A percentile compares a stretch with the other conserved stretches of the same genome.
Evolutionary conservation across 2,888 invertebrate genomes (phyloP).

Genomic region (Venustoraphidia nigricollis): DNA sequence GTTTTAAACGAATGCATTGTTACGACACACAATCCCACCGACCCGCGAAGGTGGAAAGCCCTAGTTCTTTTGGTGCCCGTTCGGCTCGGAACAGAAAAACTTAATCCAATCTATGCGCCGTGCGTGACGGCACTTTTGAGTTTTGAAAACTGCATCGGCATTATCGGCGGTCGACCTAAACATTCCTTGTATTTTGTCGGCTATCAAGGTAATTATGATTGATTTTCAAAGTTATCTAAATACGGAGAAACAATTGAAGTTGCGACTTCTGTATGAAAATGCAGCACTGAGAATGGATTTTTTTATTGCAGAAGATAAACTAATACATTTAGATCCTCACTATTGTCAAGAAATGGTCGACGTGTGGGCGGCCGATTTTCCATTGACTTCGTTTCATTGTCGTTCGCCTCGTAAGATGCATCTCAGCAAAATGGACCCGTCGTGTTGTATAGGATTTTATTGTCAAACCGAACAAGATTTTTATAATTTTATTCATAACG

Average conservation of each 20-base stretch:
- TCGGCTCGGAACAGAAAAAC: conserved; percentile 70
- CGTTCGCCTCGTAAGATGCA: conserved; percentile 73
- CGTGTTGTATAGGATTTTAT: conserved; percentile 84
- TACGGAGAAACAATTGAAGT: no score
- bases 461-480: conserved; percentile 62
- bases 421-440: conserved; percentile 78
- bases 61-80: conserved; percentile 73
- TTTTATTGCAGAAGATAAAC: conserved; percentile 54
- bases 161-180: conserved; percentile 85
- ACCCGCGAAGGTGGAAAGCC: conserved; percentile 52
- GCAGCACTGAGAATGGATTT: not conserved
- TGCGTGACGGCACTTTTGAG: conserved; percentile 68
- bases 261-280: not conserved
- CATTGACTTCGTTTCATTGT: conserved; percentile 69
- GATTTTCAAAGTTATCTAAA: no score
- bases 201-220: conserved; percentile 46
- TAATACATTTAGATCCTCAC: conserved; percentile 89
- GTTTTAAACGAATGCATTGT: conserved; percentile 47
- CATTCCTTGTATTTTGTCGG: conserved; percentile 90
- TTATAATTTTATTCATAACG: conserved; percentile 53
- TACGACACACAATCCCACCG: conserved; percentile 19
- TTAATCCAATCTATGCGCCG: conserved; percentile 72
- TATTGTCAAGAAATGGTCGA: conserved; percentile 86
- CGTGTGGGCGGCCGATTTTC: conserved; percentile 64
- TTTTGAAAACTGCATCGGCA: conserved; percentile 71